Evolutionary conservation across 1,140 invertebrate genomes (phyloP).

Genomic region (Pinna nobilis): DNA sequence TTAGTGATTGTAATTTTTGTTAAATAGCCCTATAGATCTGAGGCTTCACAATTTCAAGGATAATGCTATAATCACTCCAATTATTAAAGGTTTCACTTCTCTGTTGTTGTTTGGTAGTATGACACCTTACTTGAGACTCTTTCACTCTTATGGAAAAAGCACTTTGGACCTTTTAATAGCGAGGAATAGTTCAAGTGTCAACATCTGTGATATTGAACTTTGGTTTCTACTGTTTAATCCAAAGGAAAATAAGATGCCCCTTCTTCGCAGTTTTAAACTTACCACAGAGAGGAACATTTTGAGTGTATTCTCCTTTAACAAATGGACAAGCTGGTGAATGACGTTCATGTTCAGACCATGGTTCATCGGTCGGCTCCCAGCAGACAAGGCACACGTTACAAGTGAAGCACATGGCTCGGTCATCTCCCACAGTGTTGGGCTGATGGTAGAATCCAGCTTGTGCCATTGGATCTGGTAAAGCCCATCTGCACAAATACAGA

Average conservation of each 20-base stretch:
- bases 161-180: too few relatives aligned
- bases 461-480: slow-evolving; percentile 94
- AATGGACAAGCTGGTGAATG: slow-evolving; percentile 95
- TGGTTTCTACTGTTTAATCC: background rate
- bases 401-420: slow-evolving; percentile 95
- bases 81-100: too few relatives aligned
- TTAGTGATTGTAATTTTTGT: too few relatives aligned
- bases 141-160: too few relatives aligned
- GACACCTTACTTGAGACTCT: too few relatives aligned
- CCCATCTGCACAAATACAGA: slow-evolving; percentile 84
- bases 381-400: slow-evolving; percentile 94
- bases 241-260: background rate
- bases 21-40: too few relatives aligned
- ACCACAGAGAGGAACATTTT: slow-evolving; percentile 89
- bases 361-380: slow-evolving; percentile 97
- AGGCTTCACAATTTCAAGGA: too few relatives aligned
- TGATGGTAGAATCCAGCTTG: slow-evolving; percentile 97
- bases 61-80: too few relatives aligned
- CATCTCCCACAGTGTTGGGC: slow-evolving; percentile 90
- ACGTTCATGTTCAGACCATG: slow-evolving; percentile 94
- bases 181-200: too few relatives aligned
- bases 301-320: slow-evolving; percentile 94
- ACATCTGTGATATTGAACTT: background rate
- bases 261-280: slow-evolving; percentile 2
- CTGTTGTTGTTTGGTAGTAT: too few relatives aligned